Base-by-base conservation (phyloP, 2,113 vertebrate species). In the Hoplias malabaricus region DNA sequence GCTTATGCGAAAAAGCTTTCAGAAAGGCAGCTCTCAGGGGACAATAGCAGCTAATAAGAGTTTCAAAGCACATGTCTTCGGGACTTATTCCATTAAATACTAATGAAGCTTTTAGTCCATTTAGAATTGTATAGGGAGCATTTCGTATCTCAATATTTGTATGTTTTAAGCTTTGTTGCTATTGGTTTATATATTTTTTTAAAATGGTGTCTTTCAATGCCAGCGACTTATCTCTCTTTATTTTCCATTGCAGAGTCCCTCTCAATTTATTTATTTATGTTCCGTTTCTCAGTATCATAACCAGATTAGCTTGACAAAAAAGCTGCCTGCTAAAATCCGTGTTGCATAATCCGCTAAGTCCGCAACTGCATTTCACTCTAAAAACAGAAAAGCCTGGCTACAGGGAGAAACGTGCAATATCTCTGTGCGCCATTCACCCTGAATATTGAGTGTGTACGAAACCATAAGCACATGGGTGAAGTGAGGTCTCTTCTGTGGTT, bases 31-130 rank as follows among this genome's bases (percentile, higher is more conserved):
- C 50, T 67, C 80, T 82, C 81, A 23, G 21, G 70, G 63, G 80
- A 78, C 75, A 78, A 82, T 71, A 79, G 67, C 73, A 46, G 78
- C 50, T 67, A 74, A 76, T 75, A 75, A 79, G 78, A 53, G 54
- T 73, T 63, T 82, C 61, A 82, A 33, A 74, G 54, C 65, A 38
- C n/a, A 71, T 74, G 72, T 74, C 72, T 82, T 75, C 21, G 36
- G 72, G 69, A 76, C 23, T 38, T 79, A 70, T 79, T 79, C 72
- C 77, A 79, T 82, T 75, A 82, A 82, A 82, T 65, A 79, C 72
- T 71, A 79, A 82, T 82, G 65, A 82, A 56, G 66, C 81, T 82
- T 82, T 82, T 82, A 82, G 71, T 50, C 19, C 13, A 11, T 54
- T 82, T 75, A 71, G 14, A 75, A 69, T 69, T 61, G 9, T 43